Conservation (phyloP, 2,888 invertebrate species). For the Macrophya alboannulata region DNA sequence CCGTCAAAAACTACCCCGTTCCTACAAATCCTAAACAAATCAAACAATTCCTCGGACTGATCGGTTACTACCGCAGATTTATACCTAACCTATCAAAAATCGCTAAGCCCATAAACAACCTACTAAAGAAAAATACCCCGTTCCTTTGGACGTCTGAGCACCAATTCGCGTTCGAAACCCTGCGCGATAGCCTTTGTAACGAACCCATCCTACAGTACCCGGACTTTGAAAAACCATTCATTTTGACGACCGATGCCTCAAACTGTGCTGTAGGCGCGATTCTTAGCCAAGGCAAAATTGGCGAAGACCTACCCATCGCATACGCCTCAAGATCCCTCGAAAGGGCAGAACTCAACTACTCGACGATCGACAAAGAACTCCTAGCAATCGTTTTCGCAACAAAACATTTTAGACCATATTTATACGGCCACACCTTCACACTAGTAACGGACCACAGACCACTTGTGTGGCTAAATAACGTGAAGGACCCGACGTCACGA, state of each 20-base stretch:
- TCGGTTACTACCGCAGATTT: constrained; percentile 66
- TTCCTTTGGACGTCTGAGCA: constrained; percentile 42
- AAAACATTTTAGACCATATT: constrained; percentile 60
- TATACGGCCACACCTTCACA: constrained; percentile 61
- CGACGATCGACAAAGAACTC: constrained; percentile 59
- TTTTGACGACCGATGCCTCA: constrained; percentile 59
- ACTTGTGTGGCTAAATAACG: constrained; percentile 58
- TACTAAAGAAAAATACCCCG: constrained; percentile 48
- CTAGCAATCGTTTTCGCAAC: constrained; percentile 59
- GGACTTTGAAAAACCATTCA: constrained; percentile 41
- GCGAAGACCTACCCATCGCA: too few relatives aligned
- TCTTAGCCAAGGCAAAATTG: constrained; percentile 27
- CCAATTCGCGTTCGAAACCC: constrained; percentile 19
- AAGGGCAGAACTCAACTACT: constrained; percentile 58
- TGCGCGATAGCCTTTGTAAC: constrained; percentile 26
- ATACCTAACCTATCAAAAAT: constrained; percentile 33
- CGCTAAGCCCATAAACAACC: constrained; percentile 47
- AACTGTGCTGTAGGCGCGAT: constrained; percentile 58
- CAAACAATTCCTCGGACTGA: constrained; percentile 64
- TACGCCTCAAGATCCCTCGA: constrained; percentile 54
- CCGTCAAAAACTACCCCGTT: constrained; percentile 61
- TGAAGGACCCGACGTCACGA: too few relatives aligned
- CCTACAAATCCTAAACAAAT: constrained; percentile 61
- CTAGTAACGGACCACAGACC: constrained; percentile 62
- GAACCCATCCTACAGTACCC: constrained; percentile 27